A percentile compares a stretch with the other conserved stretches of the same genome.
Conservation (phyloP, 2,113 vertebrate genomes). For the Pycnonotus jocosus region DNA sequence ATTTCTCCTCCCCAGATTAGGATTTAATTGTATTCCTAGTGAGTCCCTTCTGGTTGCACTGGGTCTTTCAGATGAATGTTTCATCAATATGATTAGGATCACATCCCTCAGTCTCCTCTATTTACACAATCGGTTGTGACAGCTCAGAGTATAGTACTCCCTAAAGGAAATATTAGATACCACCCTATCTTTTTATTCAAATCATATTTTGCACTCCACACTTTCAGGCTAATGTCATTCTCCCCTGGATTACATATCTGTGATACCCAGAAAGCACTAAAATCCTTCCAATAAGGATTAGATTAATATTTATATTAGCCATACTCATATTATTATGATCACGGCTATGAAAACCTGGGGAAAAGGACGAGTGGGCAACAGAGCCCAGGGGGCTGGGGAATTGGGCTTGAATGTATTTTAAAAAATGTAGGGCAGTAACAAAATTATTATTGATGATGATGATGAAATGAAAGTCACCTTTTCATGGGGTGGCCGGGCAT, state of each 20-base stretch:
- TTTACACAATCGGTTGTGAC: slow-evolving; percentile 71
- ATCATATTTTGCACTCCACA: slow-evolving; percentile 46
- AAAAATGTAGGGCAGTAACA: accelerated
- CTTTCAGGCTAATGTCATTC: slow-evolving; percentile 42
- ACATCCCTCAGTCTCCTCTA: slow-evolving; percentile 61
- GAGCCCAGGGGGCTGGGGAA: background rate
- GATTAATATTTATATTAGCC: slow-evolving; percentile 36
- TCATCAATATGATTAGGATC: slow-evolving; percentile 71
- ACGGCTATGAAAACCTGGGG: background rate
- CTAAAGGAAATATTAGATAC: slow-evolving; percentile 68
- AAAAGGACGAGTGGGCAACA: background rate
- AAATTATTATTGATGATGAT: background rate
- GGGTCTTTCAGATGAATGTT: slow-evolving; percentile 62
- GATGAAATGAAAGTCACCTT: too few species aligned
- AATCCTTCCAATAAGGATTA: slow-evolving; percentile 38
- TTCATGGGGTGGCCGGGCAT: accelerated
- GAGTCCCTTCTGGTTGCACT: slow-evolving; percentile 53
- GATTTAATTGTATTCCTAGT: slow-evolving; percentile 64
- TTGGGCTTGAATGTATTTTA: background rate
- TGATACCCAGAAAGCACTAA: slow-evolving; percentile 1
- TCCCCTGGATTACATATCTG: slow-evolving; percentile 32
- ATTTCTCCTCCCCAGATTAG: slow-evolving; percentile 39
- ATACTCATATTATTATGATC: background rate
- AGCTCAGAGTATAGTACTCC: slow-evolving; percentile 68
- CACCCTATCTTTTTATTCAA: slow-evolving; percentile 68